Percentiles rank a stretch among this genome's conserved stretches.
phyloP scores from a whole-genome alignment of 1,140 invertebrate genomes.

The Riptortus pedestris region DNA sequence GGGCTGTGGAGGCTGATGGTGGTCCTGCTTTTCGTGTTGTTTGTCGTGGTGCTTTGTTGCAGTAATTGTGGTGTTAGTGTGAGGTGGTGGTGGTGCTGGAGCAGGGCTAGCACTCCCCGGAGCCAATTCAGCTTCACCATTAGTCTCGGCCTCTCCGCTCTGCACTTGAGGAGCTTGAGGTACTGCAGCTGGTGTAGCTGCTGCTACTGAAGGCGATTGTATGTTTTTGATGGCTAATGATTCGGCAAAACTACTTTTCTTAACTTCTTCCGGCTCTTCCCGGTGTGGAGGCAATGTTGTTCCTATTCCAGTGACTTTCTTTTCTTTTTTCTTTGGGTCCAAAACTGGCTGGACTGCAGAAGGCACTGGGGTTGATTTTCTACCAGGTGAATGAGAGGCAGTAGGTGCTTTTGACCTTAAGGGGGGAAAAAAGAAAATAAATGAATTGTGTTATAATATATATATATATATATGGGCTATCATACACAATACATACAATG shows the following conservation, averaged over 20 bases:
- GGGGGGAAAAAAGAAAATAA: neutral
- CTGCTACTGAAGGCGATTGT: neutral
- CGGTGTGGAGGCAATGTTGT: neutral
- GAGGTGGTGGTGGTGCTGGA: neutral
- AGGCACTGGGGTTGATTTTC: slow-evolving; percentile 5
- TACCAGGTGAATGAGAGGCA: neutral
- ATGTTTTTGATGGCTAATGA: neutral
- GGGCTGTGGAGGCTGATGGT: no score
- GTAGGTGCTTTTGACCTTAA: neutral
- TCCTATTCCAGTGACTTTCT: neutral
- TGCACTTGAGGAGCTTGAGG: neutral
- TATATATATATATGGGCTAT: no score
- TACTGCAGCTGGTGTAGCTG: neutral
- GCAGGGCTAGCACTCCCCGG: neutral
- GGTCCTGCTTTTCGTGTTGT: neutral
- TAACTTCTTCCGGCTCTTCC: slow-evolving; percentile 1
- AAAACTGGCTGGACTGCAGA: neutral
- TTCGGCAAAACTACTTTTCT: slow-evolving; percentile 2
- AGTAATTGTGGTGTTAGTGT: neutral
- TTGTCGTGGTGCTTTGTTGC: neutral
- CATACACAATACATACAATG: no score
- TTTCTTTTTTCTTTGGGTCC: slow-evolving; percentile 8
- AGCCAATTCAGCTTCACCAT: neutral
- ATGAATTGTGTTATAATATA: no score
- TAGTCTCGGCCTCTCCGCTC: neutral